phyloP scores from a whole-genome alignment of 1,140 invertebrate species.

The Zaprionus capensis region DNA sequence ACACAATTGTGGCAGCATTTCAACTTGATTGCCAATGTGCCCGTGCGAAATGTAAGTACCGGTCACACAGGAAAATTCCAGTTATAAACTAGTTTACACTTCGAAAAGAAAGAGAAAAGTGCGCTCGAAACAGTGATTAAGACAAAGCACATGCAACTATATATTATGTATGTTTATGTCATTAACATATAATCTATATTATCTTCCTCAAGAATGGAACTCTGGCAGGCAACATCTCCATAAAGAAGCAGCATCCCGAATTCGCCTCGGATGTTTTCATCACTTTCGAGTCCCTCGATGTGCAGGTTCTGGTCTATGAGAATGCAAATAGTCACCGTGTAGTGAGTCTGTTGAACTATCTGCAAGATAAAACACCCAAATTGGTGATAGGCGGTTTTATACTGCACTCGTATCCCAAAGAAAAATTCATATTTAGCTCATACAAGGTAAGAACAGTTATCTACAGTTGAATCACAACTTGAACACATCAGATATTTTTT shows the following conservation, averaged over 20 bases:
- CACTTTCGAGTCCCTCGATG: constrained; percentile 88
- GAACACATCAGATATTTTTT: not conserved
- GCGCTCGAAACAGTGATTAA: not conserved
- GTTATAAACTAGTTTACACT: constrained; percentile 52
- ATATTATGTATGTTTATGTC: too few relatives aligned
- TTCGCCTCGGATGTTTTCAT: constrained; percentile 92
- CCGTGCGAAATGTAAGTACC: constrained; percentile 89
- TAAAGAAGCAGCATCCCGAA: constrained; percentile 89
- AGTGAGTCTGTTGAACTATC: constrained; percentile 54
- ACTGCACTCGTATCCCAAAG: constrained; percentile 54
- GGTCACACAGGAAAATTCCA: not conserved
- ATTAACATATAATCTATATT: not conserved
- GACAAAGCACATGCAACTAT: not conserved
- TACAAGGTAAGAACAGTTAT: constrained; percentile 86
- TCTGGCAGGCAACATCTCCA: constrained; percentile 91
- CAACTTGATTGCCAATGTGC: constrained; percentile 89
- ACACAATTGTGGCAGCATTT: constrained; percentile 85
- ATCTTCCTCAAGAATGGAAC: constrained; percentile 85
- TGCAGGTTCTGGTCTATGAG: constrained; percentile 81
- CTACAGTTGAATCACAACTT: not conserved
- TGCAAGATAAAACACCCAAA: constrained; percentile 52
- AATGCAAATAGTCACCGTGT: constrained; percentile 40
- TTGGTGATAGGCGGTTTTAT: constrained; percentile 68
- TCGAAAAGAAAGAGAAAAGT: not conserved
- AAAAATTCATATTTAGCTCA: constrained; percentile 63